Evolutionary conservation across 2,113 vertebrate species (phyloP), one percentile per base, ranked within the genome.

Genomic region (Pseudonaja textilis): DNA sequence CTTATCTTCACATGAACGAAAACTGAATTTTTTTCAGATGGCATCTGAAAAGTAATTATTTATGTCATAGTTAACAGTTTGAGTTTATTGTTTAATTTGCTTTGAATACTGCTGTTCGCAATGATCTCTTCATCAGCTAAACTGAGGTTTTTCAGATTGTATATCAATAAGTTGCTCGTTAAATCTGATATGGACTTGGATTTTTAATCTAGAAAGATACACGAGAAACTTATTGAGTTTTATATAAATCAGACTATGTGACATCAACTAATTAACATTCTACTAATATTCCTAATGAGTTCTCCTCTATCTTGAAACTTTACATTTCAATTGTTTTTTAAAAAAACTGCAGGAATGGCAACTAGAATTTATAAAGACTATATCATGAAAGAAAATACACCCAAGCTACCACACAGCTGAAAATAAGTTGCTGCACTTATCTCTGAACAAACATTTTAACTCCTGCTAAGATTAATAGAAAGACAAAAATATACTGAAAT

Each of bases 401-500:
- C 20, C n/a, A 18, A 92, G 45, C 61, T 91, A 20, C 69, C 86
- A 5, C 0, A 0, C 2, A 93, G 42, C 29, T 91, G 12, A 81
- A 94, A 34, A 92, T 11, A 39, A 50, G 42, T 50, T 91, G 61
- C 34, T 90, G 25, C 39, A 74, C 94, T 95, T 87, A 90, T 64
- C 91, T 91, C 89, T 94, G 69, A 93, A 52, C 89, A 93, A 95
- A 96, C 88, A 3, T 16, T 93, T 0, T 1, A 90, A 89, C 91
- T 88, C 29, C 74, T 89, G 93, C 86, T 91, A 89, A 39, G n/a
- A 91, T 39, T 55, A 93, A 29, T 2, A 93, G 89, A 88, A 91
- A 95, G 52, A 64, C 61, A 57, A 93, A 95, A 92, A 50, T 85
- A 23, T 95, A 95, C 89, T 69, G 89, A 23, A 95, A 92, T 26